These are phyloP conservation scores for Morphnarchus princeps DNA, from an alignment of 2,113 vertebrate genomes.

Conservation along the genomic window DNA sequence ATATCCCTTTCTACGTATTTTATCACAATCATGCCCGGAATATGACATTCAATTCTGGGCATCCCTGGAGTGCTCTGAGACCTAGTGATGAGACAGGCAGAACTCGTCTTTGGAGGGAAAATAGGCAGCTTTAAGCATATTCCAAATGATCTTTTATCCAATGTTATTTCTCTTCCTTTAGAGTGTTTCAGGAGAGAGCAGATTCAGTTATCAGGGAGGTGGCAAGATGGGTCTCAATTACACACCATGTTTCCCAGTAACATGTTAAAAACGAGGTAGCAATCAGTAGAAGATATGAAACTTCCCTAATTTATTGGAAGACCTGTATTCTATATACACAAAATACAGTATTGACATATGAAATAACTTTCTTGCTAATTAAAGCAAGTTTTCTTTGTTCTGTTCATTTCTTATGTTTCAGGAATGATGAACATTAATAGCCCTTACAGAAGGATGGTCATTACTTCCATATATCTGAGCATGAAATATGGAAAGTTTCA, in stretches of 20 bases:
- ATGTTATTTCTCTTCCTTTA: neutral
- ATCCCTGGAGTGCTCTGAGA: neutral
- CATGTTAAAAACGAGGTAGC: neutral
- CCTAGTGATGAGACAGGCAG: neutral
- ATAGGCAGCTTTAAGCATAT: neutral
- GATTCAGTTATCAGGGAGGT: neutral
- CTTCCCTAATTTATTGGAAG: neutral
- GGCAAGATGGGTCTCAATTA: neutral
- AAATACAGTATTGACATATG: neutral
- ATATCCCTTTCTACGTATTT: neutral
- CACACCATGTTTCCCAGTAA: neutral
- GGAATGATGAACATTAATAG: neutral
- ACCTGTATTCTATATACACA: neutral
- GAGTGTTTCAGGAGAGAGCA: neutral
- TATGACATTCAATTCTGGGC: neutral
- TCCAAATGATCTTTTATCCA: neutral
- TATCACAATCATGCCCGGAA: neutral
- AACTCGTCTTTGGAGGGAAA: neutral
- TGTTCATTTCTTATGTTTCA: neutral
- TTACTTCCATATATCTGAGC: neutral
- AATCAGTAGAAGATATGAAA: neutral
- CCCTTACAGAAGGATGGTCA: neutral
- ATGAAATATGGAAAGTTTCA: neutral
- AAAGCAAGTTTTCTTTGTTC: neutral
- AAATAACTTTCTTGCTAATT: neutral